These are phyloP conservation scores for Homarus gammarus DNA, from an alignment of 2,888 invertebrate species.

Conservation along the genomic window DNA sequence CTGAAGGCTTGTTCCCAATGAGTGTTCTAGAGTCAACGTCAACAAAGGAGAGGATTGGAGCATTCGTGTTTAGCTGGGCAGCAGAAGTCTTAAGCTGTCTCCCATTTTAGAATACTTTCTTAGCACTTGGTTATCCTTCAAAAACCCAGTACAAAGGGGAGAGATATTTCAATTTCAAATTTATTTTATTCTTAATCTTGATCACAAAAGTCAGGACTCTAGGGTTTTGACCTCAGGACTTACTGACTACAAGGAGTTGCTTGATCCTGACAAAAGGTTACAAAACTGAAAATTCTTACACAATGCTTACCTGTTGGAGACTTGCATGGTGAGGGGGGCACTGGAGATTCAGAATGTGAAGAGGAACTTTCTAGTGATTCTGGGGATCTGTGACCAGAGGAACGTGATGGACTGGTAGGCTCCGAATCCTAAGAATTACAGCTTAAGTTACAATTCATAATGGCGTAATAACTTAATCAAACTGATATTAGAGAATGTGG, in stretches of 20 bases:
- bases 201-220: too few relatives aligned
- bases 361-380: conserved; percentile 31
- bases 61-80: background rate
- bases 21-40: too few relatives aligned
- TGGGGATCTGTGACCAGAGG: conserved; percentile 24
- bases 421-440: background rate
- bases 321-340: conserved; percentile 42
- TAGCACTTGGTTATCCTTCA: background rate
- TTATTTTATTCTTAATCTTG: too few relatives aligned
- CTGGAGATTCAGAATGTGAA: conserved; percentile 27
- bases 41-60: too few relatives aligned
- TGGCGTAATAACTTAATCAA: background rate
- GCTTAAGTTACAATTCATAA: background rate
- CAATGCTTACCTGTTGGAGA: conserved; percentile 43
- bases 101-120: too few relatives aligned
- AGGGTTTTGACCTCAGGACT: too few relatives aligned
- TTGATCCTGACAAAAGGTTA: too few relatives aligned
- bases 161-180: too few relatives aligned
- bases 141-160: background rate
- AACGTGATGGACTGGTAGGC: conserved; percentile 17
- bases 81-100: background rate
- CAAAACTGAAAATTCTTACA: too few relatives aligned
- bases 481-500: too few relatives aligned
- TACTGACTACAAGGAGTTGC: too few relatives aligned
- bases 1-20: too few relatives aligned